Base-by-base conservation (phyloP, 2,113 vertebrate genomes). In the Misgurnus mizolepis region DNA sequence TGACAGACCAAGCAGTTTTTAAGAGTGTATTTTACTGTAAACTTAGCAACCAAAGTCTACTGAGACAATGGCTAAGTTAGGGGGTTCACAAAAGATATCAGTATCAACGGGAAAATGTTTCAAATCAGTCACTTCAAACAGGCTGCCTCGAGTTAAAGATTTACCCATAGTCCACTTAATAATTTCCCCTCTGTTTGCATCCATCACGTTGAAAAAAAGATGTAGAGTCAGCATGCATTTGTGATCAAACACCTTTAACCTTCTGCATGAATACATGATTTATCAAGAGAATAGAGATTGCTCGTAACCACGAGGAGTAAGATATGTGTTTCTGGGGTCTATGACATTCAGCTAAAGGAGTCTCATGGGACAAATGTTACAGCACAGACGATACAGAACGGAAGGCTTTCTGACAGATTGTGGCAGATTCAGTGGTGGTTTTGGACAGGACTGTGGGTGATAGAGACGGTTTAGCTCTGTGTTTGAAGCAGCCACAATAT, bases 401-500 rank as follows among this genome's bases (percentile, higher is more conserved):
- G 75, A 84, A 72, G 50, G 67, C 61, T 80, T 83, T 77, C 41
- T 56, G 55, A 78, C 41, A 6, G 34, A 65, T 60, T 68, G 74
- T 84, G 73, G 78, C 79, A 67, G 56, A 84, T 81, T 67, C 55
- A 67, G 18, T 39, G 41, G n/a, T 67, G 43, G 50, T 17, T 49
- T 67, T 17, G 18, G 74, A 66, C 47, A 15, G 49, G 67, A 85
- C 67, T 69, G 75, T 17, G 76, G 45, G 66, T 72, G 83, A 85
- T 76, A 79, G 34, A 80, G 60, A 61, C 40, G 39, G 49, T 80
- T 58, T 85, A 80, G 67, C 17, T 39, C 61, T n/a, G 43, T 68
- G 76, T 80, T 78, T 78, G 17, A 47, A 39, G 60, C 66, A 12
- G 17, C 55, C 78, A 73, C 27, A 34, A 34, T 34, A 34, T 34